Base-by-base conservation (phyloP, 2,797 vertebrate species). In the Psittacula derbiana region DNA sequence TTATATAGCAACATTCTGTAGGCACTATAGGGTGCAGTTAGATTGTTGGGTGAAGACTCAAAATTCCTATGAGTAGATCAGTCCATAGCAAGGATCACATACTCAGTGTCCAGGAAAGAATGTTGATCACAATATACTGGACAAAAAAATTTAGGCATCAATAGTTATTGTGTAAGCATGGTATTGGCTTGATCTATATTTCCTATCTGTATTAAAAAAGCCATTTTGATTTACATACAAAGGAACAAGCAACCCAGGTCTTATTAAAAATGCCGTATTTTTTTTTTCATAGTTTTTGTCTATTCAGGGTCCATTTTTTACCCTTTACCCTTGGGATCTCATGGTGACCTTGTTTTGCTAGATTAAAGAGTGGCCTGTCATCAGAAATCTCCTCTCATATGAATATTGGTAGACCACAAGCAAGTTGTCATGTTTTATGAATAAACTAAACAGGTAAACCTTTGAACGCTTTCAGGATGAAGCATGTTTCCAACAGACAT, bases 11-110 rank as follows among this genome's bases (percentile, higher is more conserved):
- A 12, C 28, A 36, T 19, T 40, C 11, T 21, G 28, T 18, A 31
- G 79, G 41, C 25, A 52, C 14, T 13, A 13, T 3, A 50, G 38
- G 25, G 18, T 60, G 19, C 43, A 87, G 27, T 21, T 41, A 43
- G 20, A 0, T 0, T 61, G 28, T 30, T 3, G 8, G 4, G 8
- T 13, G 20, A 50, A 17, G 24, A 28, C 28, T 61, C 44, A 62
- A 36, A 73, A 55, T 57, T 57, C 50, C 46, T 20, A 3, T 28
- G 46, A 50, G 23, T 46, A 60, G 41, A 50, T 11, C 30, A 66
- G 57, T 50, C 18, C 31, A 50, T 47, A 62, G 15, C 8, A 52
- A 65, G 8, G 52, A 25, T 49, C 44, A 55, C 30, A 31, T 28
- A 36, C n/a, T 76, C 13, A 12, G 31, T 33, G 31, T 6, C 27